Conservation (phyloP, 2,797 vertebrate genomes). For the Gila robusta region DNA sequence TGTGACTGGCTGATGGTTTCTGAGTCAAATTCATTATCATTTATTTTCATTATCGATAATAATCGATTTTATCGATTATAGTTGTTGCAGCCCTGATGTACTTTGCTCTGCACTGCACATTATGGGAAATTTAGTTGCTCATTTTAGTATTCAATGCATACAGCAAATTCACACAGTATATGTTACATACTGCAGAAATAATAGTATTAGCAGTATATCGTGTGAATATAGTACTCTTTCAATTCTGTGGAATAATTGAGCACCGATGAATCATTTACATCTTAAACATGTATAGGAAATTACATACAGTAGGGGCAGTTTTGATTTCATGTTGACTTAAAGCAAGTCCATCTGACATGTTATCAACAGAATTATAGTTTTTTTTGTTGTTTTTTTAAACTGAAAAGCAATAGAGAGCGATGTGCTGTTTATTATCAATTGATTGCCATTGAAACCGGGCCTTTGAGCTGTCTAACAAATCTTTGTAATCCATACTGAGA, state of each 20-base stretch:
- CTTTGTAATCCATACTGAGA: conserved; percentile 69
- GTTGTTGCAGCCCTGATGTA: too few relatives aligned
- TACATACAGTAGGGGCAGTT: too few relatives aligned
- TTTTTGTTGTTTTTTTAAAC: not conserved
- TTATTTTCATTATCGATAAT: too few relatives aligned
- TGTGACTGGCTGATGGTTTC: too few relatives aligned
- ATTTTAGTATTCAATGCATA: not conserved
- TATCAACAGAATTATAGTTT: not conserved
- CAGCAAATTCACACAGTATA: not conserved
- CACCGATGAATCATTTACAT: not conserved
- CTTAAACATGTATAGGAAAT: not conserved
- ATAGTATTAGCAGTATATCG: not conserved
- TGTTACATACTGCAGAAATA: not conserved
- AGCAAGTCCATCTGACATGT: not conserved
- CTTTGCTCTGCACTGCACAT: not conserved
- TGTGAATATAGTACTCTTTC: not conserved
- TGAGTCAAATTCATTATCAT: too few relatives aligned
- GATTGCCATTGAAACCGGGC: conserved; percentile 48
- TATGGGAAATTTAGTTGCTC: not conserved
- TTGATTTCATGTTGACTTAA: not conserved
- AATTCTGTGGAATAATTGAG: not conserved
- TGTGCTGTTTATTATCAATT: conserved; percentile 24
- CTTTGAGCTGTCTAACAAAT: conserved; percentile 61
- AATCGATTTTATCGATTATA: too few relatives aligned
- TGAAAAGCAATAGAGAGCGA: not conserved